Evolutionary conservation across 2,113 vertebrate species (phyloP), one percentile per base, ranked within the genome.

Genomic region (Pseudopodoces humilis): DNA sequence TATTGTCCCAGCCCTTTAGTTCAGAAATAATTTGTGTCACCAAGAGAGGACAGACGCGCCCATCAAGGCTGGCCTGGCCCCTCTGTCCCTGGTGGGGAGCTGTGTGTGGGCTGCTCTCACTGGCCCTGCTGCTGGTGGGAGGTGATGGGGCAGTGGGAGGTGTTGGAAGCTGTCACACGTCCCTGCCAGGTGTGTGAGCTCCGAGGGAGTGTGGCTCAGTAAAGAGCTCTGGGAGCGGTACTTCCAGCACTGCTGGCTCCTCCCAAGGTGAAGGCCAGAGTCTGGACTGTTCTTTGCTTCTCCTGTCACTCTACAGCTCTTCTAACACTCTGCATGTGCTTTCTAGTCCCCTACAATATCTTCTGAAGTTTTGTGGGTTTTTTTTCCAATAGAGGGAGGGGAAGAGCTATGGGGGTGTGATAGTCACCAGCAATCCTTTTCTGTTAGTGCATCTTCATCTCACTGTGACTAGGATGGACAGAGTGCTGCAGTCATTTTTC

Each of bases 81-180:
- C 0, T 1, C 23, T 1, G 0, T 35, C 20, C 30, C 68, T 6
- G 0, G 0, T 12, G 23, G n/a, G 12, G 53, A 56, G 24, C 41
- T 0, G 5, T 2, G 20, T 1, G 10, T 17, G 44, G 41, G 55
- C 44, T 52, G 55, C 18, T 80, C 20, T 52, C 6, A 0, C 27
- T 6, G 16, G 8, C 13, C 5, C 50, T 46, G 55, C 63, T 86
- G 75, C 74, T 0, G 2, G 3, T 3, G 15, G 7, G 16, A 33
- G 46, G 8, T 52, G 50, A 13, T 0, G 1, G 68, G 8, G 21
- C 64, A 59, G 41, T 0, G 0, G 56, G 71, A 69, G 64, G 47
- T 49, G 71, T 18, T 69, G 52, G 60, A 24, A 63, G 43, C 15
- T 65, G 53, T 56, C 9, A 1, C 5, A 1, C 1, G 6, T 62